Evolutionary conservation across 2,888 invertebrate species (phyloP).

Genomic region (Diloba caeruleocephala): DNA sequence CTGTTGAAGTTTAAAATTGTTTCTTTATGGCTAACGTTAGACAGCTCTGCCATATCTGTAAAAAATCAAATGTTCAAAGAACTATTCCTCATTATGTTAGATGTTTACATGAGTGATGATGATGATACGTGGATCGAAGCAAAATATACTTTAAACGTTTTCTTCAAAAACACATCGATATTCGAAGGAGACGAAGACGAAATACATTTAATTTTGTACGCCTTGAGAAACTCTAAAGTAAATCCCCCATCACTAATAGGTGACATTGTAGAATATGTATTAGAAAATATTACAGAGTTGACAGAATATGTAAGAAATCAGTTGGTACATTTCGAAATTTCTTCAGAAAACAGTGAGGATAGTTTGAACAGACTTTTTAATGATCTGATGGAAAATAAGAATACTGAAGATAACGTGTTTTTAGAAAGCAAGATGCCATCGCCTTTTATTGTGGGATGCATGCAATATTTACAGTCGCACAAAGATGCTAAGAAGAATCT

Average conservation of each 20-base stretch:
- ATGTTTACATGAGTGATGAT: constrained; percentile 82
- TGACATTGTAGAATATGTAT: constrained; percentile 76
- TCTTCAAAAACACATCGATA: constrained; percentile 90
- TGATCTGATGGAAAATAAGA: constrained; percentile 76
- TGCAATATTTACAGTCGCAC: constrained; percentile 74
- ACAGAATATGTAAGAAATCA: constrained; percentile 74
- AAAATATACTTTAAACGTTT: constrained; percentile 85
- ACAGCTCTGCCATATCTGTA: constrained; percentile 86
- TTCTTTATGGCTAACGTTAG: constrained; percentile 80
- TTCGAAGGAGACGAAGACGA: constrained; percentile 91
- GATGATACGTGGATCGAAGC: constrained; percentile 84
- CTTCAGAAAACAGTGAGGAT: constrained; percentile 69
- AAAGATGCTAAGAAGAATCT: constrained; percentile 75
- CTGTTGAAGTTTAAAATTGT: constrained; percentile 83
- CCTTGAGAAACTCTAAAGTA: constrained; percentile 75
- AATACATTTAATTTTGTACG: constrained; percentile 91
- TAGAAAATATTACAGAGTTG: constrained; percentile 72
- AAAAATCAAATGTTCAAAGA: constrained; percentile 87
- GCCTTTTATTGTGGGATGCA: constrained; percentile 80
- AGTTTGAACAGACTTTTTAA: constrained; percentile 76
- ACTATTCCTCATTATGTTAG: constrained; percentile 88
- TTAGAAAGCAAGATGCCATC: constrained; percentile 81
- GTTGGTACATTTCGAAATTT: constrained; percentile 75
- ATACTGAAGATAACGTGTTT: constrained; percentile 71
- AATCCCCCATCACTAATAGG: constrained; percentile 72